Percentiles rank a stretch among this genome's conserved stretches.
Conservation (phyloP, 1,140 invertebrate genomes). For the Dreissena rostriformis region DNA sequence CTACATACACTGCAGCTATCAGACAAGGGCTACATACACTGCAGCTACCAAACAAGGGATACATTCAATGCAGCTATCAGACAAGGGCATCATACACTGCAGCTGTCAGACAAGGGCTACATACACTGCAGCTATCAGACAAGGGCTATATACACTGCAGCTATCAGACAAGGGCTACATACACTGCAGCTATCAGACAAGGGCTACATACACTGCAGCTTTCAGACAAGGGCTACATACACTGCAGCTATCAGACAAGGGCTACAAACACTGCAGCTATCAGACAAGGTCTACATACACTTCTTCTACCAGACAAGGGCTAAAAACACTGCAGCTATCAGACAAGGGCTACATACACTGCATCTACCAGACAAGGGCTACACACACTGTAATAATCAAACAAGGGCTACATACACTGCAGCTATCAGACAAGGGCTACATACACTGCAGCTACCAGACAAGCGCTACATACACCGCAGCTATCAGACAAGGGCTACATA, state of each 20-base stretch:
- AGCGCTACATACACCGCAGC: constrained; percentile 86
- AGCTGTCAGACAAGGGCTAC: constrained; percentile 39
- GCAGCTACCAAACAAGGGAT: neutral
- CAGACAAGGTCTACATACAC: constrained; percentile 84
- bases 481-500: too few relatives aligned
- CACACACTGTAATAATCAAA: neutral
- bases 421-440: too few relatives aligned
- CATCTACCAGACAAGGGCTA: too few relatives aligned
- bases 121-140: constrained; percentile 87
- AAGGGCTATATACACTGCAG: too few relatives aligned
- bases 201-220: too few relatives aligned
- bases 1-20: constrained; percentile 88
- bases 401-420: constrained; percentile 85
- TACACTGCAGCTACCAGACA: neutral
- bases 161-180: constrained; percentile 67
- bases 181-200: constrained; percentile 86
- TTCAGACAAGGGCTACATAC: constrained; percentile 83
- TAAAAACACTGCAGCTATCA: neutral
- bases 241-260: constrained; percentile 82
- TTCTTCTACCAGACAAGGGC: constrained; percentile 79
- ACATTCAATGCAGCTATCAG: constrained; percentile 88
- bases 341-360: constrained; percentile 85
- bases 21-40: too few relatives aligned
- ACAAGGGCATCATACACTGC: too few relatives aligned
- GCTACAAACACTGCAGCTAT: neutral